phyloP scores from a whole-genome alignment of 2,113 vertebrate genomes.

The Percina caprodes region DNA sequence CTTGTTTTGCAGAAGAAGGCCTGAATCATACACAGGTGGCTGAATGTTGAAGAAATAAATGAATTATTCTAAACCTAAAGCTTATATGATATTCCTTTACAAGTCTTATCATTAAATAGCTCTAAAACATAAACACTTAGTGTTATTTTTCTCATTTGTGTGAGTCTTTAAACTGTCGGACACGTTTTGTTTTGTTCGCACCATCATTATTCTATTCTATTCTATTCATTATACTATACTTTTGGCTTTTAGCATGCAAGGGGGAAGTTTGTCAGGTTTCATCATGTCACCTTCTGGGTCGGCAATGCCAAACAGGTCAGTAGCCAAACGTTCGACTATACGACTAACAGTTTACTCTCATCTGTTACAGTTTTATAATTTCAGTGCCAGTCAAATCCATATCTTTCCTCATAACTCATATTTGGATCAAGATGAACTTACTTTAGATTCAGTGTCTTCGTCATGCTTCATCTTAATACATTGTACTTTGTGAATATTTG shows the following conservation, averaged over 20 bases:
- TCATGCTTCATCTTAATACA: not conserved
- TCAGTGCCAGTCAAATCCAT: not conserved
- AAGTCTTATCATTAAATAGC: not conserved
- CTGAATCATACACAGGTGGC: not conserved
- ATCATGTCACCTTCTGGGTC: conserved; percentile 89
- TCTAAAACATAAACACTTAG: not conserved
- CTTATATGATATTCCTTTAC: not conserved
- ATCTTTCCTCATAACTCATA: not conserved
- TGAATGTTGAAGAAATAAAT: not conserved
- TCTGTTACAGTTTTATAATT: not conserved
- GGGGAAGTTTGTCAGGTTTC: conserved; percentile 85
- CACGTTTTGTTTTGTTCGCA: not conserved
- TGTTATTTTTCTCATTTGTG: not conserved
- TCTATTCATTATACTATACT: too few relatives aligned
- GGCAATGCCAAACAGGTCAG: conserved; percentile 89
- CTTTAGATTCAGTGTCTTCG: not conserved
- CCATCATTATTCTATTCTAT: not conserved
- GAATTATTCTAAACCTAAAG: not conserved
- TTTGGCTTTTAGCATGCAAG: conserved; percentile 74
- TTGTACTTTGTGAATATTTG: not conserved
- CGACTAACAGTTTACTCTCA: not conserved
- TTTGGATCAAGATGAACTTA: not conserved
- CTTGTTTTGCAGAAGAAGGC: not conserved
- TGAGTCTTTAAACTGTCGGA: not conserved
- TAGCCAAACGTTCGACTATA: conserved; percentile 9